phyloP scores from a whole-genome alignment of 2,888 invertebrate genomes.

The Agapostemon virescens region DNA sequence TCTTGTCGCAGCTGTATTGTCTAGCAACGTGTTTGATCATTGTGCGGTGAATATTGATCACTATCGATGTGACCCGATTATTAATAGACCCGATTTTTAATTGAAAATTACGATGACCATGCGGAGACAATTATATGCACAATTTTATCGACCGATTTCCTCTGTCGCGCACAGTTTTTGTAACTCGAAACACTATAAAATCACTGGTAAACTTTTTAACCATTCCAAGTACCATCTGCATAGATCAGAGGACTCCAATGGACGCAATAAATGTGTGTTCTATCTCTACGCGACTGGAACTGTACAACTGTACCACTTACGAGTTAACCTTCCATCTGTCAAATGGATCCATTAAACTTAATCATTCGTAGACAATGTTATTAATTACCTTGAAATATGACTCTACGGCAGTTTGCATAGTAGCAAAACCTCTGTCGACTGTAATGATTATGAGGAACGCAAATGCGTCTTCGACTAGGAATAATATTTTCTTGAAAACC shows the following conservation, averaged over 20 bases:
- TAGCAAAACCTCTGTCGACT: not conserved
- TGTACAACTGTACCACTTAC: slow-evolving; percentile 14
- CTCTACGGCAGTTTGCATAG: not conserved
- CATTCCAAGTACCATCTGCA: too few relatives aligned
- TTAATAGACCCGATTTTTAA: not conserved
- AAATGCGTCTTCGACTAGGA: too few relatives aligned
- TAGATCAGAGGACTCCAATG: not conserved
- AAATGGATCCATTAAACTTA: slow-evolving; percentile 32
- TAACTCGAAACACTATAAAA: not conserved
- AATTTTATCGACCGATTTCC: not conserved
- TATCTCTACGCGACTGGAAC: not conserved
- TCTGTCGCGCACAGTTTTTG: not conserved
- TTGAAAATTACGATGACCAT: not conserved
- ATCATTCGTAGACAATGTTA: slow-evolving; percentile 13
- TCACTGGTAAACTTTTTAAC: not conserved
- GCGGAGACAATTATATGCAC: not conserved
- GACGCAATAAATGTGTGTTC: slow-evolving; percentile 7
- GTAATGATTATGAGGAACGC: not conserved
- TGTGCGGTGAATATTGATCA: slow-evolving; percentile 1
- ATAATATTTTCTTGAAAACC: not conserved
- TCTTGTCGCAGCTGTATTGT: not conserved
- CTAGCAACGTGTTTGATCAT: slow-evolving; percentile 9
- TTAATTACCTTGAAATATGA: slow-evolving; percentile 4
- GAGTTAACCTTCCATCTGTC: slow-evolving; percentile 24
- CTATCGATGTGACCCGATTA: slow-evolving; percentile 10